Base-by-base conservation (phyloP, 1,140 invertebrate genomes). In the Philotrypesis tridentata region DNA sequence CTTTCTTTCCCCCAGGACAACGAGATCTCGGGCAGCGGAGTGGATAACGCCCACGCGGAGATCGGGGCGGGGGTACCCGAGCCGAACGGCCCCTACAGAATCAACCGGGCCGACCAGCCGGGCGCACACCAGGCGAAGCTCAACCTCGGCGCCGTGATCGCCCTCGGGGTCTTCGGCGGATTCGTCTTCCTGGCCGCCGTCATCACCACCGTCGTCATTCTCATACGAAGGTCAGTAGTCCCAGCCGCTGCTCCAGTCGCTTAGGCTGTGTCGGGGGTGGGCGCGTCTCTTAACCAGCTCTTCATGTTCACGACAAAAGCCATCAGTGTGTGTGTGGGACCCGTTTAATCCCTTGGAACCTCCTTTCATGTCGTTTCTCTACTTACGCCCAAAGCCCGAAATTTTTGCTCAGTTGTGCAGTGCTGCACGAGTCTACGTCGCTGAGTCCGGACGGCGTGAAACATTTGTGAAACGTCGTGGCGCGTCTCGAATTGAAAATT, bases 121-220 rank as follows among this genome's bases (percentile, higher is more conserved):
- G 92, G 94, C 37, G 92, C 94, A 1, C 93, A 95, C 80, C 96
- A 95, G 37, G 95, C 96, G 1, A 95, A 95, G 86, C 92, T 97
- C 4, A 97, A 97, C 90, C 92, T 97, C 70, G 96, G 96, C 31
- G 96, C 96, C 0, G 96, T 98, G 71, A 97, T 98, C 75, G 96
- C 97, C 2, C 91, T 98, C 14, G 97, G 96, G 21, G 96, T 97
- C 0, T 98, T 98, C 88, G 97, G 96, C 74, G 96, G 95, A 8
- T 96, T 98, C 85, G 96, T 98, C 0, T 96, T 98, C 87, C 93
- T 98, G 25, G 96, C 97, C 31, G 97, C 97, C 21, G 95, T 98
- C 78, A 95, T 98, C 79, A 97, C 96, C 0, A 97, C 97, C 7
- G 95, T 98, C 71, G 95, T 98, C 74, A 96, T 98, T 71, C 92